phyloP scores from a whole-genome alignment of 23 tunicate genomes.

The Corella eumyota region DNA sequence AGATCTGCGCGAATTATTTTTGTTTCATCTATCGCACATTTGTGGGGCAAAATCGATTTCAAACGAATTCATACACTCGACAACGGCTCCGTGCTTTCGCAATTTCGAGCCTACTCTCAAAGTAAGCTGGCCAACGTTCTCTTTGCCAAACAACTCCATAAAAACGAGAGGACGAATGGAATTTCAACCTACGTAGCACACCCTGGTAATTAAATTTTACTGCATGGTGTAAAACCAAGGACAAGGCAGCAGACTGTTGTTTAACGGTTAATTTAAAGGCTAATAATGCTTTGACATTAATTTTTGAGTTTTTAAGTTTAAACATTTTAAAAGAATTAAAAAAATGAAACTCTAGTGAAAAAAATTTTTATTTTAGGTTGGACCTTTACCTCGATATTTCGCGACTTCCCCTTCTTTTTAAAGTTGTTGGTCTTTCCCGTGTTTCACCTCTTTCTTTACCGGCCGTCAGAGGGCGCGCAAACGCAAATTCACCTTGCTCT shows the following conservation, averaged over 20 bases:
- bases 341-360: too few relatives aligned
- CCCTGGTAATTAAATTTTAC: conserved; percentile 26
- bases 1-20: conserved; percentile 26
- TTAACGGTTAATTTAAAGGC: too few relatives aligned
- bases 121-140: conserved; percentile 58
- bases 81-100: conserved; percentile 24
- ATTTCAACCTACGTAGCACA: conserved; percentile 38
- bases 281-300: too few relatives aligned
- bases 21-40: conserved; percentile 59
- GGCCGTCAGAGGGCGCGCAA: conserved; percentile 48
- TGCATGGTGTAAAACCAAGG: too few relatives aligned
- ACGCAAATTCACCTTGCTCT: conserved; percentile 59
- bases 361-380: conserved; percentile 57
- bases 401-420: conserved; percentile 34
- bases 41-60: conserved; percentile 56
- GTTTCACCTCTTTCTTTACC: conserved; percentile 42
- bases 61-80: conserved; percentile 14
- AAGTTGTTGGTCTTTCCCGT: conserved; percentile 36
- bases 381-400: conserved; percentile 50
- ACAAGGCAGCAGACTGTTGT: too few relatives aligned
- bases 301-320: too few relatives aligned
- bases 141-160: conserved; percentile 25
- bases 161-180: conserved; percentile 15
- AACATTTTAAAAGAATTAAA: too few relatives aligned
- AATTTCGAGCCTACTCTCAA: conserved; percentile 54